Conservation (phyloP, 2,888 invertebrate genomes). For the Isoperla grammatica region DNA sequence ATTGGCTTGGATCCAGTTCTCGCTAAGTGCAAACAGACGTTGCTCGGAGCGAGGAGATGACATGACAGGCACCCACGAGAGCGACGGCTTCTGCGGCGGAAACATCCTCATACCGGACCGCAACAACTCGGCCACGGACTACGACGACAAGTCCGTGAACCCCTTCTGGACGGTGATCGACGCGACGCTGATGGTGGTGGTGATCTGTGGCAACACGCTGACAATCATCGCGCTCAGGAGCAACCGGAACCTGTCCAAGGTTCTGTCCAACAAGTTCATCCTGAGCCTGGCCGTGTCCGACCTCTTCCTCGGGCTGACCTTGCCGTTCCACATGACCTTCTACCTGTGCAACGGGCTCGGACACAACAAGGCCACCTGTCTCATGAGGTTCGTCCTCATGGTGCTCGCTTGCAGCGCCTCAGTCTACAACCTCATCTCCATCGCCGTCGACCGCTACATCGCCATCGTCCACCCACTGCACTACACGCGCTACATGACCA, state of each 20-base stretch:
- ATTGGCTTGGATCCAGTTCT: no score
- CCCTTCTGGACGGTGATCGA: slow-evolving; percentile 60
- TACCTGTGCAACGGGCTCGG: slow-evolving; percentile 59
- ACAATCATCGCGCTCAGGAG: slow-evolving; percentile 68
- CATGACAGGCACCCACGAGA: neutral
- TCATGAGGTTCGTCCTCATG: slow-evolving; percentile 67
- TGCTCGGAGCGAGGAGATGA: no score
- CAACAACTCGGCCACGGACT: neutral
- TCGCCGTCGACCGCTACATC: slow-evolving; percentile 72
- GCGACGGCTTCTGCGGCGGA: neutral
- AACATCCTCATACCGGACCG: slow-evolving; percentile 4
- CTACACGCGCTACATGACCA: slow-evolving; percentile 64
- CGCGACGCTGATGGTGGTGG: slow-evolving; percentile 57
- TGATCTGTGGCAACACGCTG: slow-evolving; percentile 66
- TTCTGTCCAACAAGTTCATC: slow-evolving; percentile 72
- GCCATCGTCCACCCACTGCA: slow-evolving; percentile 74
- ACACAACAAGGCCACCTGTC: slow-evolving; percentile 55
- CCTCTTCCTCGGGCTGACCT: slow-evolving; percentile 66
- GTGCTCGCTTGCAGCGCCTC: slow-evolving; percentile 73
- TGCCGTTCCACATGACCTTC: slow-evolving; percentile 74
- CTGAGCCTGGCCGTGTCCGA: slow-evolving; percentile 74
- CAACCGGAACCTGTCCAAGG: slow-evolving; percentile 61
- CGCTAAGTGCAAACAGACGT: no score
- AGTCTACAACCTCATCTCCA: slow-evolving; percentile 70
- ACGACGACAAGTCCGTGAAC: neutral